Evolutionary conservation across 2,113 vertebrate genomes (phyloP).

Genomic region (Oenanthe oenanthe): DNA sequence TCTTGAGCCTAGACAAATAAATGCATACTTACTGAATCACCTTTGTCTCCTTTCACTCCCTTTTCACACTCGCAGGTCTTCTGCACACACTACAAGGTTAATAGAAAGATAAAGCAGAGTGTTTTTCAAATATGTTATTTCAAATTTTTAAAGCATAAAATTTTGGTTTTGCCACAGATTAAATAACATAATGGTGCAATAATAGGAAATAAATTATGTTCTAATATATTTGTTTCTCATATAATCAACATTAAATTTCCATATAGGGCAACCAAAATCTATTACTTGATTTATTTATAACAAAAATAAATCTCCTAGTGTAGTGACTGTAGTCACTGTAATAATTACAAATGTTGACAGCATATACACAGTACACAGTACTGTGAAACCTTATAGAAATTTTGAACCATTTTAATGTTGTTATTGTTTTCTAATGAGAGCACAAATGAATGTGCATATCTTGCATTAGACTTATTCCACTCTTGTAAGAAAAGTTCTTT

Average conservation of each 20-base stretch:
- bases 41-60: constrained; percentile 79
- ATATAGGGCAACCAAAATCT: not conserved
- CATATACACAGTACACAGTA: not conserved
- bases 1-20: not conserved
- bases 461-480: not conserved
- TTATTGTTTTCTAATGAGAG: not conserved
- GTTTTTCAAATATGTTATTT: not conserved
- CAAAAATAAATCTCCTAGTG: not conserved
- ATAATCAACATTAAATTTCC: not conserved
- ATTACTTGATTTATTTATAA: not conserved
- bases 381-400: not conserved
- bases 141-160: not conserved
- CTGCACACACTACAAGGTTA: constrained; percentile 76
- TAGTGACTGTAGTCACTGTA: not conserved
- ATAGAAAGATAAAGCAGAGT: not conserved
- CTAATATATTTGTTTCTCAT: not conserved
- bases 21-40: constrained; percentile 79
- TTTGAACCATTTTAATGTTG: not conserved
- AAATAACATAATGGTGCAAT: not conserved
- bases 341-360: not conserved
- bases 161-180: not conserved
- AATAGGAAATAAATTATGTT: not conserved
- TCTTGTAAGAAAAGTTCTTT: not conserved
- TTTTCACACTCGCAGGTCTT: constrained; percentile 82
- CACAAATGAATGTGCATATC: not conserved